Evolutionary conservation across 92 coral and sea anemone species (phyloP), one percentile per base, ranked within the genome.

Genomic region (Epizoanthus ramosus): DNA sequence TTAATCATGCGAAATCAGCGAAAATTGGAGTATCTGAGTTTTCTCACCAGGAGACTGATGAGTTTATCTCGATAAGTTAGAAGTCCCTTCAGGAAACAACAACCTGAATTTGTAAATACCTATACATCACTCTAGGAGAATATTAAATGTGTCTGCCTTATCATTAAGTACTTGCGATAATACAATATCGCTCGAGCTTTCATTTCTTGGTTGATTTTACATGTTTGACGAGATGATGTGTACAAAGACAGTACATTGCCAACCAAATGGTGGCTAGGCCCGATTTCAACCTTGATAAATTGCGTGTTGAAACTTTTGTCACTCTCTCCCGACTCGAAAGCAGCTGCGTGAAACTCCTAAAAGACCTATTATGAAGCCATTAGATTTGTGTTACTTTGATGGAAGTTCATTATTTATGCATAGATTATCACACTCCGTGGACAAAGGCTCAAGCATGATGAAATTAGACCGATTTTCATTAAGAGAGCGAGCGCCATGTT

Each of bases 321-420:
- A 80, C 77, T 68, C 58, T 54, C 68, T 70, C 61, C 24, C 64
- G 75, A 63, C 85, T 84, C 33, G 85, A 76, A 53, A 80, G 81
- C 89, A 85, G 90, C 88, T 80, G 96, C 88, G 80, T 79, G 81
- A 80, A 87, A 80, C 79, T 91, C 74, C 86, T 86, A 81, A 89
- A 93, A 91, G 85, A 87, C 95, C 93, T 93, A 93, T 93, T 93
- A 93, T 87, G 81, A 77, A 87, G 69, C 94, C 94, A 93, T 93
- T 93, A 93, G 90, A 85, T 84, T 70, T 81, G 90, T 84, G 94
- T 87, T 92, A 93, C 68, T 87, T 84, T 93, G 95, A 93, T 93
- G 93, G 93, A 83, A 74, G 86, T 84, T 93, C 98, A 93, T 93
- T 95, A 91, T 88, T 91, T 91, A 93, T 93, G 98, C 90, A 93